A percentile compares a stretch with the other conserved stretches of the same genome.
Evolutionary conservation across 2,113 vertebrate species (phyloP).

Genomic region (Calyptomena viridis): DNA sequence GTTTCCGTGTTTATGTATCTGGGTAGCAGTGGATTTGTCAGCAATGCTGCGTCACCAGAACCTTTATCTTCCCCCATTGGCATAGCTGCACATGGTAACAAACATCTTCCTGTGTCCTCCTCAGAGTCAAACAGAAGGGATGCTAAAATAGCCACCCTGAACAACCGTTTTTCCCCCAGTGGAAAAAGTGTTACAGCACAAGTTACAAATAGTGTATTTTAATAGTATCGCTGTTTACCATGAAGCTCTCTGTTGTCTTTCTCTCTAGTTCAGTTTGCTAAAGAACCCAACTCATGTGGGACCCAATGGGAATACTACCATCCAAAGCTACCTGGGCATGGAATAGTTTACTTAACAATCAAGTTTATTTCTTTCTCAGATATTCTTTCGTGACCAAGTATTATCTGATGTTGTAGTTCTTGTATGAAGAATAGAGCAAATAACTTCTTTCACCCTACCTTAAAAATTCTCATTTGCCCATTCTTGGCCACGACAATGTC

Average conservation of each 20-base stretch:
- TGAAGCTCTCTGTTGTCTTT: not conserved
- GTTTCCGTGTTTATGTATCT: slow-evolving; percentile 56
- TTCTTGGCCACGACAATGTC: not conserved
- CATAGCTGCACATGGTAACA: not conserved
- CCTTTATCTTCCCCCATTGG: slow-evolving; percentile 63
- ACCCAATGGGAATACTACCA: not conserved
- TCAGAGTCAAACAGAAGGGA: slow-evolving; percentile 44
- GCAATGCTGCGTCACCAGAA: slow-evolving; percentile 42
- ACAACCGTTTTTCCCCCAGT: not conserved
- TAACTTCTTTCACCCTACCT: not conserved
- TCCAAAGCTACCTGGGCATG: not conserved
- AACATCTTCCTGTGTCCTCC: slow-evolving; percentile 60
- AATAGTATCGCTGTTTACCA: not conserved
- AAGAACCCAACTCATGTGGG: not conserved
- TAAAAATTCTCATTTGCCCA: not conserved
- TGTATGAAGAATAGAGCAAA: not conserved
- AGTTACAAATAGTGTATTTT: not conserved
- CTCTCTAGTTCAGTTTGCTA: not conserved
- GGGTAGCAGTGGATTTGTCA: slow-evolving; percentile 42
- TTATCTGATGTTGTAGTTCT: not conserved
- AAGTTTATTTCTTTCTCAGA: not conserved
- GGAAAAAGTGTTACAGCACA: not conserved
- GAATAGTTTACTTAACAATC: not conserved
- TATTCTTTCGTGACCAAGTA: not conserved
- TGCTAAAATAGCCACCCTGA: slow-evolving; percentile 60